phyloP scores from a whole-genome alignment of 2,797 vertebrate species.

The Tenualosa thibaudeaui region DNA sequence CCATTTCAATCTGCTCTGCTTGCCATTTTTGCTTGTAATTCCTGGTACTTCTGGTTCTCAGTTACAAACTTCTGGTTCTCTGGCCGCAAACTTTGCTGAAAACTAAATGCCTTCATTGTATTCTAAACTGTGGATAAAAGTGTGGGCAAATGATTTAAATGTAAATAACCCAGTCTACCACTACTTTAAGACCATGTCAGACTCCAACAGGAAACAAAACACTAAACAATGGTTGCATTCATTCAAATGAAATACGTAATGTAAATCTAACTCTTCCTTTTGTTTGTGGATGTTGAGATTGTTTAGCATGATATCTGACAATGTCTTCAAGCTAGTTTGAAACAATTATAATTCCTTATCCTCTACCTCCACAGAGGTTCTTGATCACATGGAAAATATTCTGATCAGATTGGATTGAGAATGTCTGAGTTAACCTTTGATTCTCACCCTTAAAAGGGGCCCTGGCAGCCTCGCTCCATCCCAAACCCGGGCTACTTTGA shows the following conservation, averaged over 20 bases:
- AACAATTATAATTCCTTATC: not conserved
- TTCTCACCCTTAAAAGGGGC: not conserved
- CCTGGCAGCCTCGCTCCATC: constrained; percentile 51
- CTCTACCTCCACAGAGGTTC: not conserved
- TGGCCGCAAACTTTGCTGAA: not conserved
- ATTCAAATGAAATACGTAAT: too few relatives aligned
- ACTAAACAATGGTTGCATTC: not conserved
- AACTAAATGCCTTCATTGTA: not conserved
- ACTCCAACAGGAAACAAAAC: not conserved
- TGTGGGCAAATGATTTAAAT: not conserved
- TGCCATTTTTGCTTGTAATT: not conserved
- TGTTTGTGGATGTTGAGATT: not conserved
- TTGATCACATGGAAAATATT: not conserved
- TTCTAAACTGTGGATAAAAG: not conserved
- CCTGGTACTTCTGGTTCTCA: not conserved
- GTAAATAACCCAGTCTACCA: not conserved
- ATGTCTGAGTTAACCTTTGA: not conserved
- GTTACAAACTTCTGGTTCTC: not conserved
- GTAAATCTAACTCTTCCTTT: not conserved
- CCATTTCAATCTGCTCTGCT: not conserved
- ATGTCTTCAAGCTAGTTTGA: not conserved
- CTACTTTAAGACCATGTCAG: not conserved
- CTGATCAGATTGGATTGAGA: not conserved
- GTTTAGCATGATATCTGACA: not conserved
- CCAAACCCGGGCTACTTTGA: constrained; percentile 54